phyloP scores from a whole-genome alignment of 2,113 vertebrate species.

The Cavia aperea region DNA sequence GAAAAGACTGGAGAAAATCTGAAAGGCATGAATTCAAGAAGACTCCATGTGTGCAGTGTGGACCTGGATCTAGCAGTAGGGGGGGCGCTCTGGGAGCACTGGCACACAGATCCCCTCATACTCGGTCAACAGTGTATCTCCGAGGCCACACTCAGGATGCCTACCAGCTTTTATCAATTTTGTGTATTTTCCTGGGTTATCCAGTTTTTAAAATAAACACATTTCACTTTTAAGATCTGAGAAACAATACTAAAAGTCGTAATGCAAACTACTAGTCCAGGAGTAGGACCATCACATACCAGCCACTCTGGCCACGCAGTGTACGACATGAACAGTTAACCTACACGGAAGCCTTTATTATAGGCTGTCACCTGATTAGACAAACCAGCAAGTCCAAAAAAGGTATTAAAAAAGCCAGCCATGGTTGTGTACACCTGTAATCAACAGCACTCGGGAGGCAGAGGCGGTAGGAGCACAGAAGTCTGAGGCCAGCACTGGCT shows the following conservation, averaged over 20 bases:
- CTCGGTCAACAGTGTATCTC: not conserved
- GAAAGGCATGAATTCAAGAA: not conserved
- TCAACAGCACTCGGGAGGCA: not conserved
- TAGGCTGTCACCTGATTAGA: not conserved
- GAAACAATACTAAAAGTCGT: constrained; percentile 7
- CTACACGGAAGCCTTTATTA: not conserved
- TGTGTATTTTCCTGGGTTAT: not conserved
- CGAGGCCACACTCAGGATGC: not conserved
- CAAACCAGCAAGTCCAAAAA: not conserved
- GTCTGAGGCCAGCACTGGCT: not conserved
- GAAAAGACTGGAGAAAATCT: not conserved
- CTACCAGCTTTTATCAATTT: not conserved
- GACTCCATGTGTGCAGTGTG: too few relatives aligned
- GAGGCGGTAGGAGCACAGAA: not conserved
- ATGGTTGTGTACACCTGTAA: not conserved
- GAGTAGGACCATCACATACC: not conserved
- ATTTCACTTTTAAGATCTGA: not conserved
- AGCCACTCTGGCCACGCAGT: not conserved
- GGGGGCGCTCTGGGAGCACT: not conserved
- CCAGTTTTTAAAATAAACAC: constrained; percentile 13
- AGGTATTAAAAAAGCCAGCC: not conserved
- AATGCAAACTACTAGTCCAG: not conserved
- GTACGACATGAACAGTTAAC: not conserved
- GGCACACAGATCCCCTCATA: not conserved
- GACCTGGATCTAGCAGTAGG: not conserved